Evolutionary conservation across 2,888 invertebrate genomes (phyloP).

Genomic region (Temnothorax unifasciatus): DNA sequence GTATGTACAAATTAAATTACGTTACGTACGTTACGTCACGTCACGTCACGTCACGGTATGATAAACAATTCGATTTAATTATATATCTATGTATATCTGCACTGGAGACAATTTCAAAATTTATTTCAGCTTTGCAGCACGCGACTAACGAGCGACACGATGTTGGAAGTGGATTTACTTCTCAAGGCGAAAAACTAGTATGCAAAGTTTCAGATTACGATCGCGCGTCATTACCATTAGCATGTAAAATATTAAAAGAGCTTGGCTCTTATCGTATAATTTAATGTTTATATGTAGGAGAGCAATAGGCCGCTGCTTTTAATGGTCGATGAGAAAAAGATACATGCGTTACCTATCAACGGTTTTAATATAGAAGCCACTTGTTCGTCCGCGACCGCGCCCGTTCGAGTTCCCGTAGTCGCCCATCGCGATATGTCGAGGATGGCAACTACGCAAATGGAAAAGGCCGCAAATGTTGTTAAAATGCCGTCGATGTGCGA

Average conservation of each 20-base stretch:
- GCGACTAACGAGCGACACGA: neutral
- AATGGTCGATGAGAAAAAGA: conserved; percentile 71
- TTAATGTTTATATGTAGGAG: conserved; percentile 58
- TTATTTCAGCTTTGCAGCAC: conserved; percentile 2
- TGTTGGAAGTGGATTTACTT: neutral
- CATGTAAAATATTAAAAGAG: too few species aligned
- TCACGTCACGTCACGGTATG: neutral
- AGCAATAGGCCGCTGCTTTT: conserved; percentile 70
- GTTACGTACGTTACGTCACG: too few species aligned
- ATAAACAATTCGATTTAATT: neutral
- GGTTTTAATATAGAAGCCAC: conserved; percentile 66
- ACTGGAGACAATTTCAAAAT: neutral
- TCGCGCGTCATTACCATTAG: too few species aligned
- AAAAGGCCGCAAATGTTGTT: neutral
- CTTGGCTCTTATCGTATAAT: conserved; percentile 29
- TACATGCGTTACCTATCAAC: conserved; percentile 63
- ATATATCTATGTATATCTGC: too few species aligned
- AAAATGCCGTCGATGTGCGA: neutral
- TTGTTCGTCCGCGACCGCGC: conserved; percentile 32
- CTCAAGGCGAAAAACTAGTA: conserved; percentile 22
- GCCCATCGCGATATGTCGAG: conserved; percentile 74
- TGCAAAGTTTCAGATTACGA: neutral
- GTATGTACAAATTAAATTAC: neutral
- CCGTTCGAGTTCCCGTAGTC: conserved; percentile 75
- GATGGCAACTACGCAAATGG: neutral